phyloP scores from a whole-genome alignment of 92 coral and sea anemone genomes.

The Blastomussa wellsi region DNA sequence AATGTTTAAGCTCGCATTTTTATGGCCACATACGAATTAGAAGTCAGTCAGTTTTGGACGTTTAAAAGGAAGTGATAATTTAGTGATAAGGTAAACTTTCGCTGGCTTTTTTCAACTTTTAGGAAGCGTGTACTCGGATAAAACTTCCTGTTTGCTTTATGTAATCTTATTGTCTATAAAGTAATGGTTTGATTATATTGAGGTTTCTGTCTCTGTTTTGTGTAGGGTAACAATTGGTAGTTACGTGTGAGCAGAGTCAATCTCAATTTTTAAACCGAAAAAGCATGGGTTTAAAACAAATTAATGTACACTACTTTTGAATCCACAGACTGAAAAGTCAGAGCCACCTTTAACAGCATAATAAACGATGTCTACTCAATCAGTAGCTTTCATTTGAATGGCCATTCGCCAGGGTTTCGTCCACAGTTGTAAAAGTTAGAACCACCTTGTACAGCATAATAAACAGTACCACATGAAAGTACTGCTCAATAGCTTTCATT shows the following conservation, averaged over 20 bases:
- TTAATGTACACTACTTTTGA: too few relatives aligned
- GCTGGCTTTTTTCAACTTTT: not conserved
- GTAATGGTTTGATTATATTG: not conserved
- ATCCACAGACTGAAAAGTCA: too few relatives aligned
- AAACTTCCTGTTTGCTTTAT: not conserved
- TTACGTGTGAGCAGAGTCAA: not conserved
- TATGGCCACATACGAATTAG: not conserved
- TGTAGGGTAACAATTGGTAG: not conserved
- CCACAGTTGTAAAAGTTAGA: not conserved
- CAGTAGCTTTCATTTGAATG: constrained; percentile 1
- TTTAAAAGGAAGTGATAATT: not conserved
- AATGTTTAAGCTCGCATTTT: not conserved
- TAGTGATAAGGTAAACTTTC: not conserved
- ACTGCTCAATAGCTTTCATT: too few relatives aligned
- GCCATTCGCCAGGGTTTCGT: not conserved
- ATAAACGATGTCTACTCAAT: not conserved
- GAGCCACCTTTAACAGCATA: too few relatives aligned
- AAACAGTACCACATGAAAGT: too few relatives aligned
- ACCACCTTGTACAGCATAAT: not conserved
- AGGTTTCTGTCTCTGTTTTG: not conserved
- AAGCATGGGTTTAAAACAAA: too few relatives aligned
- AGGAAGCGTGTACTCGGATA: not conserved
- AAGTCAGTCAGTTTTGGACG: not conserved
- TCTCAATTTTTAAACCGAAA: not conserved
- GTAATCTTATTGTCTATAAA: not conserved